phyloP scores from a whole-genome alignment of 1,140 invertebrate species.

The Drosophila cardini region DNA sequence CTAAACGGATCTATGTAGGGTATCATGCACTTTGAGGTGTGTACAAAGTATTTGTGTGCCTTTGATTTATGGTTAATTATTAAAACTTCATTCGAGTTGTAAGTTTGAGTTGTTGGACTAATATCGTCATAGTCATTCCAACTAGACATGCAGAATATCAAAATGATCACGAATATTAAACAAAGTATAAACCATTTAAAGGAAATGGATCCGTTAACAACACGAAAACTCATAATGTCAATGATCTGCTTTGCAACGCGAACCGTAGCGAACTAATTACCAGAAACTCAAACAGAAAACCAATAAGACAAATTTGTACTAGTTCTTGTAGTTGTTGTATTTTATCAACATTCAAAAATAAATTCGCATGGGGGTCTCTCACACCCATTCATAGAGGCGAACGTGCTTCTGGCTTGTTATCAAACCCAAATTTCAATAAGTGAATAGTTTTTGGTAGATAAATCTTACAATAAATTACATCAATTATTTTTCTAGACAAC shows the following conservation, averaged over 20 bases:
- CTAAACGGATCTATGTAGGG: conserved; percentile 57
- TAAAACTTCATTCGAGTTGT: neutral
- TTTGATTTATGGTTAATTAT: neutral
- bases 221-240: conserved; percentile 6
- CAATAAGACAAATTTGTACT: neutral
- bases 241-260: conserved; percentile 1
- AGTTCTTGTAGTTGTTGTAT: neutral
- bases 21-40: conserved; percentile 44
- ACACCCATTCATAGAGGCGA: neutral
- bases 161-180: neutral
- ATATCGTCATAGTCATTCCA: neutral
- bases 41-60: conserved; percentile 33
- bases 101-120: neutral
- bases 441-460: too few relatives aligned
- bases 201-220: neutral
- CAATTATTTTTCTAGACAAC: too few relatives aligned
- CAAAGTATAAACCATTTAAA: conserved; percentile 5
- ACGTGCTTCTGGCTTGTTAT: neutral
- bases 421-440: too few relatives aligned
- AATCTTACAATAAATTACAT: too few relatives aligned
- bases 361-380: neutral
- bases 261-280: conserved; percentile 19
- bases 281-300: neutral
- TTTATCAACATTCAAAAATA: neutral
- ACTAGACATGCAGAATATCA: neutral